A percentile compares a stretch with the other conserved stretches of the same genome.
Evolutionary conservation across 2,113 vertebrate genomes (phyloP).

Genomic region (Syrrhaptes paradoxus): DNA sequence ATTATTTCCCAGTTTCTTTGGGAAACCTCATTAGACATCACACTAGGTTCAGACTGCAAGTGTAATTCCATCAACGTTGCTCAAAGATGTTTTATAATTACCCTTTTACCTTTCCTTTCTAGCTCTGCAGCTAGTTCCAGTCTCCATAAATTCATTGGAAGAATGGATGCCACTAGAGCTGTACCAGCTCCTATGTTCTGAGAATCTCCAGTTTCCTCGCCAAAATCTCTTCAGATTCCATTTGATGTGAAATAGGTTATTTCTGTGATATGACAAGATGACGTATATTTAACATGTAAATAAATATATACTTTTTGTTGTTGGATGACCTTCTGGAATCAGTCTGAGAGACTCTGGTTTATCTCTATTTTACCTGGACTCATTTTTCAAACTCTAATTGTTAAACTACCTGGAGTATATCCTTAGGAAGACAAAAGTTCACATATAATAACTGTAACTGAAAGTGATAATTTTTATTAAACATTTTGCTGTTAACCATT

Average conservation of each 20-base stretch:
- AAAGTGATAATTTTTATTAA: background rate
- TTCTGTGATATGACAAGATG: background rate
- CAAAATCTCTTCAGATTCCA: background rate
- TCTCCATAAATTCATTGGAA: background rate
- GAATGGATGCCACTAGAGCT: background rate
- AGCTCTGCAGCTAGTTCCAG: background rate
- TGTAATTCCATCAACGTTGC: background rate
- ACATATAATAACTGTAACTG: background rate
- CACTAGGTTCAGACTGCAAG: background rate
- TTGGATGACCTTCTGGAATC: background rate
- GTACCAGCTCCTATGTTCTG: rapidly evolving
- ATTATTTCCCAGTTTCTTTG: background rate
- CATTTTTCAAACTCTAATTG: background rate
- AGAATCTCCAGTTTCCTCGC: background rate
- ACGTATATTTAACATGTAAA: background rate
- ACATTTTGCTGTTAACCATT: background rate
- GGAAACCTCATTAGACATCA: background rate
- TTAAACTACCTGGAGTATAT: background rate
- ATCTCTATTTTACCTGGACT: background rate
- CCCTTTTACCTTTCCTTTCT: background rate
- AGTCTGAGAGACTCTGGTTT: background rate
- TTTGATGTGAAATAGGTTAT: background rate
- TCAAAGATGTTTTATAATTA: background rate
- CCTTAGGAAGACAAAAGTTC: background rate
- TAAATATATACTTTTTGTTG: background rate